Evolutionary conservation across 1,140 invertebrate species (phyloP), one percentile per base, ranked within the genome.

Genomic region (Aphis gossypii): DNA sequence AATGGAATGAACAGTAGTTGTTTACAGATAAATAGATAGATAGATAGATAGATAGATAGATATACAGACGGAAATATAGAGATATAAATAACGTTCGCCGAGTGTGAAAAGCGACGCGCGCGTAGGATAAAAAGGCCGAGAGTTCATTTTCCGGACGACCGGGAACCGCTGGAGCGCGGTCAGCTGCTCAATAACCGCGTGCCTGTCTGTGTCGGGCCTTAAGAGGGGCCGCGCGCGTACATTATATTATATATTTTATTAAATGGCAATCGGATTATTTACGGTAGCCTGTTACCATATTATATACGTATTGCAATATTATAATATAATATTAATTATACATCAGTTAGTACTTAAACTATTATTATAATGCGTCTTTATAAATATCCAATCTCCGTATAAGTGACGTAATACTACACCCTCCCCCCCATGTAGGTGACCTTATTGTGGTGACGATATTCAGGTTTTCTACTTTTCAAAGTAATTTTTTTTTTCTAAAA

Each of bases 61-160:
- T 76, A 76, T 30, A 76, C 18, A 2, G 56, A 14, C 60, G 30
- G 89, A 41, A 56, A 30, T 35, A 38, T 56, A 68, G 23, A 38
- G 91, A 56, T 44, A 86, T 92, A 84, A 93, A 93, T 93, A 93
- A 84, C 82, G 92, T 84, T 54, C 11, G 48, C 38, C 92, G 76
- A 93, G 92, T 93, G 92, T 93, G 92, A 93, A 93, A 84, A 93
- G 92, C 76, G 48, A 86, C 92, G 46, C 76, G 48, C 30, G 91
- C 54, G 46, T 92, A 56, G 23, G 60, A 68, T 38, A 92, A 93
- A 86, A 86, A 48, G 82, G 91, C 92, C 92, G 76, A 92, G 90
- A 93, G 92, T 93, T 93, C 92, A 93, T 93, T 93, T 93, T 93
- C 92, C 92, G 92, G 92, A 51, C 92, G 92, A 93, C 76, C 92